These are phyloP conservation scores for Pocota personata DNA, from an alignment of 2,888 invertebrate species.

Conservation along the genomic window DNA sequence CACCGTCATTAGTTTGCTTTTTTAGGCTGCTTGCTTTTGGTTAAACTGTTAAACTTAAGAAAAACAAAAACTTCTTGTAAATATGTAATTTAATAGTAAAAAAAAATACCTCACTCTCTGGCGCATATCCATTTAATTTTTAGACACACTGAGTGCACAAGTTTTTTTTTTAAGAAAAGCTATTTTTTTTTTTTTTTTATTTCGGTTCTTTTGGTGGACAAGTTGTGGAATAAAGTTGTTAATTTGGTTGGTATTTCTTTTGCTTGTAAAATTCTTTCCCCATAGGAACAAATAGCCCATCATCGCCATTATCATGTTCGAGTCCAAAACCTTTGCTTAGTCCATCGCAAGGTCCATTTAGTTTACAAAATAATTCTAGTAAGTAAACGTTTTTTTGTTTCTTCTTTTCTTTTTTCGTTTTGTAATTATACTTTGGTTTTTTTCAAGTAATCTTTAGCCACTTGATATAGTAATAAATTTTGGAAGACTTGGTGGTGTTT, in stretches of 20 bases:
- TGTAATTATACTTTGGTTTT: constrained; percentile 49
- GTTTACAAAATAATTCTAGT: constrained; percentile 79
- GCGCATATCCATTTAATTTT: constrained; percentile 27
- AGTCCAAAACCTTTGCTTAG: constrained; percentile 83
- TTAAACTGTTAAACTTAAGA: neutral
- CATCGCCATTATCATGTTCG: constrained; percentile 82
- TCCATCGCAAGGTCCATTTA: constrained; percentile 82
- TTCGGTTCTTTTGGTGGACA: constrained; percentile 59
- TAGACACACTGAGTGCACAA: constrained; percentile 19
- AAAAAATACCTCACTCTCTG: neutral
- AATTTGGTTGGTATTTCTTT: constrained; percentile 73
- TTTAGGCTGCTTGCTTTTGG: constrained; percentile 31
- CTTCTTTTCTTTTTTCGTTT: constrained; percentile 34
- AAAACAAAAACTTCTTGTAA: neutral
- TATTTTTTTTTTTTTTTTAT: constrained; percentile 41
- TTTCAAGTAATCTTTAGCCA: neutral
- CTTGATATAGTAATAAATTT: neutral
- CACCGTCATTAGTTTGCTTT: constrained; percentile 13
- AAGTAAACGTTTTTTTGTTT: constrained; percentile 53
- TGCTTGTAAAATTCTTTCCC: constrained; percentile 75
- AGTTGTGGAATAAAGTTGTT: constrained; percentile 63
- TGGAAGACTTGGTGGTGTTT: neutral
- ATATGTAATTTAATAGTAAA: neutral
- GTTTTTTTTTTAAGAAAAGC: constrained; percentile 47
- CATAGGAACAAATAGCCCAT: constrained; percentile 82